Evolutionary conservation across 2,797 vertebrate genomes (phyloP).

Genomic region (Acanthis flammea): DNA sequence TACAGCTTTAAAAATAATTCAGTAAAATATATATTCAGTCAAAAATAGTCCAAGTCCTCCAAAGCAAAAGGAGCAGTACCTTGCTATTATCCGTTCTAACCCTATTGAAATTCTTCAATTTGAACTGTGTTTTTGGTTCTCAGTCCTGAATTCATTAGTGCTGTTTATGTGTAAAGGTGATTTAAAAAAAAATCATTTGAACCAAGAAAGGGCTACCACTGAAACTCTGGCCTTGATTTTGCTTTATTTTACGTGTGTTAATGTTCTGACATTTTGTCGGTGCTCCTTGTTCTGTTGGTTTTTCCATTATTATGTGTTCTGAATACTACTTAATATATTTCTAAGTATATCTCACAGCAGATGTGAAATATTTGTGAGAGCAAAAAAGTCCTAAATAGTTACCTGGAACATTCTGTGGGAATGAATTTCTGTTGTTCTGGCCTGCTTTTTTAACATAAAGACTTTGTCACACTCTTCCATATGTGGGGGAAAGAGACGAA

Average conservation of each 20-base stretch:
- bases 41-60: background rate
- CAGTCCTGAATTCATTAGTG: background rate
- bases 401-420: background rate
- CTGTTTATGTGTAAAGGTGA: background rate
- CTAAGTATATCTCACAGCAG: background rate
- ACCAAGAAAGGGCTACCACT: background rate
- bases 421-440: background rate
- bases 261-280: background rate
- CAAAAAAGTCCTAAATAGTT: background rate
- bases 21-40: background rate
- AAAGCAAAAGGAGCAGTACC: background rate
- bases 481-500: background rate
- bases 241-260: background rate
- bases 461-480: background rate
- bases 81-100: background rate
- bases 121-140: background rate
- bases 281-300: background rate
- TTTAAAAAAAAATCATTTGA: rapidly evolving
- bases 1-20: background rate
- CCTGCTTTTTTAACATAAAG: background rate
- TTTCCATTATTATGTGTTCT: background rate
- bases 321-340: background rate
- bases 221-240: background rate
- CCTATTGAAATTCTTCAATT: background rate
- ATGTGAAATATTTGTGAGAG: background rate